A percentile compares a stretch with the other conserved stretches of the same genome.
Evolutionary conservation across 2,113 vertebrate species (phyloP).

Genomic region (Sebastes schlegelii): DNA sequence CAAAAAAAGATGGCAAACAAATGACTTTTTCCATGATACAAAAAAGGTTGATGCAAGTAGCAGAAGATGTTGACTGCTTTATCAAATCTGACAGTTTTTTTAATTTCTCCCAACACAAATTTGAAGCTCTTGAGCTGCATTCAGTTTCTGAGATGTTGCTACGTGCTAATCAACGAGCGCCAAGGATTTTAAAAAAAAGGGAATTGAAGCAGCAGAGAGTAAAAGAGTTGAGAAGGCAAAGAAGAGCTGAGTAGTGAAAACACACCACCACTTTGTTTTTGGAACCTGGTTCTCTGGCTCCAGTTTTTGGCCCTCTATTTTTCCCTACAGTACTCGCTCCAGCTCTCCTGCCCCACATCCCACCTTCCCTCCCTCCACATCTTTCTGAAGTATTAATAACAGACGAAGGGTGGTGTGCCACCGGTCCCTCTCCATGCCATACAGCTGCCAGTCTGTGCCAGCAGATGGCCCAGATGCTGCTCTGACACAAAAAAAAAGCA

Average conservation of each 20-base stretch:
- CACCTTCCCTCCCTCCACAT: slow-evolving; percentile 52
- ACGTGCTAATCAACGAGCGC: slow-evolving; percentile 12
- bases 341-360: slow-evolving; percentile 47
- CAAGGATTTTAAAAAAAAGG: slow-evolving; percentile 13
- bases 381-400: slow-evolving; percentile 56
- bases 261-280: slow-evolving; percentile 74
- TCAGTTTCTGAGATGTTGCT: slow-evolving; percentile 24
- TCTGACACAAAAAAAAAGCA: slow-evolving; percentile 4
- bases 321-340: slow-evolving; percentile 44
- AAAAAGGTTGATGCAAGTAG: neutral
- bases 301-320: slow-evolving; percentile 40
- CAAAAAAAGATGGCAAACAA: neutral
- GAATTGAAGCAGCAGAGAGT: slow-evolving; percentile 14
- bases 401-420: slow-evolving; percentile 64
- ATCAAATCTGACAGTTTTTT: neutral
- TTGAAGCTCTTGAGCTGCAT: slow-evolving; percentile 12
- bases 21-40: neutral
- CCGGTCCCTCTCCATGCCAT: slow-evolving; percentile 38
- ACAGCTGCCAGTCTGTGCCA: slow-evolving; percentile 57
- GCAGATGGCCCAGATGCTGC: slow-evolving; percentile 54
- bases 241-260: slow-evolving; percentile 57
- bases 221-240: slow-evolving; percentile 18
- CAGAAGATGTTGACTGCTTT: slow-evolving; percentile 1
- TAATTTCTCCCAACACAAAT: slow-evolving; percentile 3
- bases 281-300: slow-evolving; percentile 70